Evolutionary conservation across 2,797 vertebrate species (phyloP), one percentile per base, ranked within the genome.

Genomic region (Valencia hispanica): DNA sequence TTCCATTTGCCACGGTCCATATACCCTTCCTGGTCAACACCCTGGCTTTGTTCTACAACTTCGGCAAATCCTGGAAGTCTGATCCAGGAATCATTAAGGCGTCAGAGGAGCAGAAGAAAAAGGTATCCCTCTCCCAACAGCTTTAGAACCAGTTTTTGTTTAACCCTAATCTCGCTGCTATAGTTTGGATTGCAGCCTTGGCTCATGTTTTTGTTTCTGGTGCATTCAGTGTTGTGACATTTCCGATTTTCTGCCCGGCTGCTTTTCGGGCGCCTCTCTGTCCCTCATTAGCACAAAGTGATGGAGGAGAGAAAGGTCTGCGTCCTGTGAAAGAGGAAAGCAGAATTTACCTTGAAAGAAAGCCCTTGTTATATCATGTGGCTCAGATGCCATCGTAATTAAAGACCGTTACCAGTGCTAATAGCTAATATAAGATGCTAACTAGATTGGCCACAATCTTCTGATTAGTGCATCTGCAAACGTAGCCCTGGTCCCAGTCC

Each of bases 11-110:
- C 91, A 97, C 97, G 39, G 96, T 99, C 90, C 98, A 99, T 65
- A 89, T 99, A 84, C 98, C 98, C 66, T 99, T 99, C 94, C 96
- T 99, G 48, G 94, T 97, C 43, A 99, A 98, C 95, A 98, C 97
- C 39, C 50, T 98, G 89, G 96, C 96, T 86, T 95, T 99, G 89
- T 99, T 99, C 93, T 99, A 99, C 95, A 99, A 99, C 95, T 99
- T 99, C 81, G 98, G 98, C 63, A 99, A 99, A 86, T 99, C 98
- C 80, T 99, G 98, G 98, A 99, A 99, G 87, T 99, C 98, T 22
- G 98, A 99, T 90, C 98, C 98, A 0, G 98, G 98, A 77, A 98
- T 99, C 83, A 99, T 99, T 92, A 99, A 99, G 95, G 98, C 98
- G 12, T 98, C 98, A 0, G 98, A 99, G 94, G 98, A 99, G 88